Evolutionary conservation across 1,140 invertebrate genomes (phyloP).

Genomic region (Globodera ellingtonae): DNA sequence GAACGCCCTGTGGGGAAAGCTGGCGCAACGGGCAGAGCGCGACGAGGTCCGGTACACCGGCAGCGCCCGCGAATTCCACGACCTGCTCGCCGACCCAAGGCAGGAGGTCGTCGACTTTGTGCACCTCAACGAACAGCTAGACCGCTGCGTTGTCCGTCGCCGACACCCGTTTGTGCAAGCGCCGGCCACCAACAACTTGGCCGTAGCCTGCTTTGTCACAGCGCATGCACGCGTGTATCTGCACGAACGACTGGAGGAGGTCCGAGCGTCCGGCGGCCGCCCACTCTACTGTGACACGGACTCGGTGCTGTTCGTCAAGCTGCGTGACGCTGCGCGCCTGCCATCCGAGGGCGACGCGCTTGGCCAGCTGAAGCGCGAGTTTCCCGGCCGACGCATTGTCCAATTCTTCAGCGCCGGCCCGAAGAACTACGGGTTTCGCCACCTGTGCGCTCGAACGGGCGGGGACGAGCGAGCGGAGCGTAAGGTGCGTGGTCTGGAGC

Average conservation of each 20-base stretch:
- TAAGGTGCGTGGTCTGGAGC: background rate
- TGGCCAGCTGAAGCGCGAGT: slow-evolving; percentile 20
- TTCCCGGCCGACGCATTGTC: slow-evolving; percentile 12
- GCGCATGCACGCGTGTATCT: background rate
- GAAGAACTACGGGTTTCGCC: slow-evolving; percentile 32
- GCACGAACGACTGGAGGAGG: slow-evolving; percentile 22
- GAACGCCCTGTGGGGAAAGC: slow-evolving; percentile 33
- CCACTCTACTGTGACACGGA: slow-evolving; percentile 12
- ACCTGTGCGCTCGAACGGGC: background rate
- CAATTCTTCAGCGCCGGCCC: background rate
- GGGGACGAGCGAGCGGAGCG: slow-evolving; percentile 2
- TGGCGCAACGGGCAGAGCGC: slow-evolving; percentile 7
- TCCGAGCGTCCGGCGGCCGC: background rate
- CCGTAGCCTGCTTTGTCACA: slow-evolving; percentile 22
- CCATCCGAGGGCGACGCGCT: slow-evolving; percentile 1
- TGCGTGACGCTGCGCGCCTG: background rate
- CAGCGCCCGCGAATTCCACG: background rate
- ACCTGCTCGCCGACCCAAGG: background rate
- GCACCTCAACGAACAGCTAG: slow-evolving; percentile 13
- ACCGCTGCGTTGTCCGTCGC: background rate
- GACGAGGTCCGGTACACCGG: slow-evolving; percentile 4
- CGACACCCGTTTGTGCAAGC: background rate
- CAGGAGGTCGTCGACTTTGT: slow-evolving; percentile 25
- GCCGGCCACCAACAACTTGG: slow-evolving; percentile 27
- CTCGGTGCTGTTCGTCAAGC: background rate